Conservation (phyloP, 2,888 invertebrate genomes). For the Sminthurinus aureus region DNA sequence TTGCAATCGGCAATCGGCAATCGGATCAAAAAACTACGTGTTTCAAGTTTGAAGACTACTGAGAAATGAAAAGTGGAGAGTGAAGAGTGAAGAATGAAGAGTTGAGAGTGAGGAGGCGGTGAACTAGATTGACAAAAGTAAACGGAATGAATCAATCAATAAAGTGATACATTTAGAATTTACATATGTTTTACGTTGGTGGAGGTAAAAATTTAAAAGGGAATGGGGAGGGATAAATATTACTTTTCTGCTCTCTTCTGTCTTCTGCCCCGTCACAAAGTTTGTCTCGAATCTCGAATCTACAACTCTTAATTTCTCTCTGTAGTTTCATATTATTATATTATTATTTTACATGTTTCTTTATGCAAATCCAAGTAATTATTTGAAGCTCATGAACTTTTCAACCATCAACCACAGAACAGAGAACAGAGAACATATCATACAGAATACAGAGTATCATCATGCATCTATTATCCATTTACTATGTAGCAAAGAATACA, state of each 20-base stretch:
- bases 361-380: too few relatives aligned
- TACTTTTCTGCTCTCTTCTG: background rate
- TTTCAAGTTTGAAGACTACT: too few relatives aligned
- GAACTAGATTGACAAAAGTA: conserved; percentile 6
- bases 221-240: background rate
- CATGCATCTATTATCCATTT: too few relatives aligned
- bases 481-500: too few relatives aligned
- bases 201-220: background rate
- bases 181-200: background rate
- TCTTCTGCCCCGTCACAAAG: background rate
- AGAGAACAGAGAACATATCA: too few relatives aligned
- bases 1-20: background rate
- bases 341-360: too few relatives aligned
- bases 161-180: background rate
- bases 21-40: background rate
- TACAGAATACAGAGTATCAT: too few relatives aligned
- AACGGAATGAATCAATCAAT: conserved; percentile 5
- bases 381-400: too few relatives aligned
- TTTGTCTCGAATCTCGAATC: too few relatives aligned
- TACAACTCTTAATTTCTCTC: too few relatives aligned
- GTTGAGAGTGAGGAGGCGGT: conserved; percentile 1
- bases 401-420: too few relatives aligned
- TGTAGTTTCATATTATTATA: too few relatives aligned
- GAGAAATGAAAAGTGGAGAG: background rate
- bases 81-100: background rate